phyloP scores from a whole-genome alignment of 2,113 vertebrate species.

The Vanacampus margaritifer region DNA sequence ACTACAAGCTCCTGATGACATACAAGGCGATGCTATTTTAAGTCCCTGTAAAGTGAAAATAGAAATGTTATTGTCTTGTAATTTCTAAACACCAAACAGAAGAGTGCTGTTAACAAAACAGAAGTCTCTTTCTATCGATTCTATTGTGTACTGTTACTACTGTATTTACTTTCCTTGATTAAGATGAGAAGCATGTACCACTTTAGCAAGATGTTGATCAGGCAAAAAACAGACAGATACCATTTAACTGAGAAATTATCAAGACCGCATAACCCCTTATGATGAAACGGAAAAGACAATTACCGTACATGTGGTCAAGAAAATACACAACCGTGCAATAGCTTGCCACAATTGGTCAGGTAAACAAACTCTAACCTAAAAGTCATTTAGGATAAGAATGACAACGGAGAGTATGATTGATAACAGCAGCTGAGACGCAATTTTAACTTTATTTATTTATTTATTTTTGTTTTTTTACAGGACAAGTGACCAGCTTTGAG shows the following conservation, averaged over 20 bases:
- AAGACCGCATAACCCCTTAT: constrained; percentile 19
- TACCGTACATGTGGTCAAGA: constrained; percentile 10
- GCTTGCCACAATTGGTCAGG: constrained; percentile 33
- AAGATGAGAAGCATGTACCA: neutral
- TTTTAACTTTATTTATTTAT: too few relatives aligned
- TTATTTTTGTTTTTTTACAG: constrained; percentile 14
- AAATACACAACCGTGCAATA: constrained; percentile 41
- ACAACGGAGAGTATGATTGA: constrained; percentile 30
- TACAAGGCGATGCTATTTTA: too few relatives aligned
- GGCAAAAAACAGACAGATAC: neutral
- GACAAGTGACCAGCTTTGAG: constrained; percentile 8
- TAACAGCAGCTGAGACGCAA: constrained; percentile 41
- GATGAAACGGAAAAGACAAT: constrained; percentile 3
- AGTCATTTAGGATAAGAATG: neutral
- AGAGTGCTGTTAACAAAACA: too few relatives aligned
- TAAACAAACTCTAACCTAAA: constrained; percentile 32
- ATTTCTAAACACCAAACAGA: too few relatives aligned
- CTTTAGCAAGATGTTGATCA: neutral
- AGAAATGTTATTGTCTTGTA: too few relatives aligned
- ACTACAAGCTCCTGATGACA: too few relatives aligned
- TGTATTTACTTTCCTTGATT: neutral
- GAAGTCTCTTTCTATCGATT: neutral
- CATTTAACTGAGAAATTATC: neutral
- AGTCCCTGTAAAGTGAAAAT: too few relatives aligned
- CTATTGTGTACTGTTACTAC: neutral